phyloP scores from a whole-genome alignment of 2,113 vertebrate genomes.

The Pelmatolapia mariae region DNA sequence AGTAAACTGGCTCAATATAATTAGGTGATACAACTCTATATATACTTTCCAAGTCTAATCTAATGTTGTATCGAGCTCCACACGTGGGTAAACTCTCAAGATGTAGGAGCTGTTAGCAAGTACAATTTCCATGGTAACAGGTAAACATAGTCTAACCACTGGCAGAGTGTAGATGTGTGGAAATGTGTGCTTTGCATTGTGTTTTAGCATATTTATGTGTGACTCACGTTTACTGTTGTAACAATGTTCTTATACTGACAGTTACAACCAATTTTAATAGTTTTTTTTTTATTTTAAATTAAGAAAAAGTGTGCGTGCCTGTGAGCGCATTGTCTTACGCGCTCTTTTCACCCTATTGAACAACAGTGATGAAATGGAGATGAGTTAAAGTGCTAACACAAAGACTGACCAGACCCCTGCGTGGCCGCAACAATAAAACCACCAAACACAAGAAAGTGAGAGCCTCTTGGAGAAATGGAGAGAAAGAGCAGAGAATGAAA shows the following conservation, averaged over 20 bases:
- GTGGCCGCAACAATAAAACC: slow-evolving; percentile 53
- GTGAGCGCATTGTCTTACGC: slow-evolving; percentile 10
- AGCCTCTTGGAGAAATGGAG: slow-evolving; percentile 47
- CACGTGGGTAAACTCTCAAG: background rate
- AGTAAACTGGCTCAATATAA: background rate
- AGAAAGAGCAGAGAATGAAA: slow-evolving; percentile 21
- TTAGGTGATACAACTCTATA: background rate
- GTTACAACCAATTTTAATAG: background rate
- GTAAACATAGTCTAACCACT: background rate
- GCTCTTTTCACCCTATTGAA: slow-evolving; percentile 38
- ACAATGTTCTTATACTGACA: background rate
- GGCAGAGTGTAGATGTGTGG: background rate
- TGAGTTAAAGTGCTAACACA: slow-evolving; percentile 62
- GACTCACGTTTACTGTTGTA: background rate
- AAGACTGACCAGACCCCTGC: slow-evolving; percentile 63
- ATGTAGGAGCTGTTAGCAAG: background rate
- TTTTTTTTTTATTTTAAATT: background rate
- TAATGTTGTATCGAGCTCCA: background rate
- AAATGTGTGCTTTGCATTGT: background rate
- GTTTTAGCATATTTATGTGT: background rate
- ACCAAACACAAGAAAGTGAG: slow-evolving; percentile 56
- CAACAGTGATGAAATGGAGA: slow-evolving; percentile 60
- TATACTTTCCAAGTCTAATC: background rate
- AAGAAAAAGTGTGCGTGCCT: background rate
- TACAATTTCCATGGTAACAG: background rate